These are phyloP conservation scores for Nudaria mundana DNA, from an alignment of 2,888 invertebrate species.

Conservation along the genomic window DNA sequence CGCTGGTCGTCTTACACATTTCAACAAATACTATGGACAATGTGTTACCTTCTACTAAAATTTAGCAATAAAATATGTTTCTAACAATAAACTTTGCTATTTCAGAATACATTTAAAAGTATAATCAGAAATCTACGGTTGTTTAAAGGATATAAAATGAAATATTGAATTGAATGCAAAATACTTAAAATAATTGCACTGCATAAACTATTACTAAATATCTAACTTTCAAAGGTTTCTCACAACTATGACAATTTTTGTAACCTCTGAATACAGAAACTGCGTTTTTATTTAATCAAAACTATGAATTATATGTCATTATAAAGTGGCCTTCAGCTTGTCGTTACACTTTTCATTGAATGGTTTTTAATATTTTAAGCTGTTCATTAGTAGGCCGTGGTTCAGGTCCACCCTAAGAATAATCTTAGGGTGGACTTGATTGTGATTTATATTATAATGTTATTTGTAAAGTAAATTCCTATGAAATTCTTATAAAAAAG, in stretches of 20 bases:
- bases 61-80: constrained; percentile 1
- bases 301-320: neutral
- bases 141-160: neutral
- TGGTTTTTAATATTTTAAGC: too few relatives aligned
- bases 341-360: neutral
- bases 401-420: too few relatives aligned
- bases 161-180: neutral
- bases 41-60: constrained; percentile 1
- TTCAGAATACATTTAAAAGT: constrained; percentile 1
- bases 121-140: neutral
- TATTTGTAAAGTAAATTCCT: neutral
- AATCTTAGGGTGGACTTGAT: too few relatives aligned
- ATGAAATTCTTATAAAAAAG: constrained; percentile 3
- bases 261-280: neutral
- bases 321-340: neutral
- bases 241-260: too few relatives aligned
- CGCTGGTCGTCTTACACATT: constrained; percentile 21
- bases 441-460: too few relatives aligned
- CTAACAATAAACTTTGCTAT: neutral
- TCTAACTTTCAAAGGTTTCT: too few relatives aligned
- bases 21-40: constrained; percentile 1
- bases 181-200: neutral
- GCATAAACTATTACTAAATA: too few relatives aligned
- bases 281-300: neutral
- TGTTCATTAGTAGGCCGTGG: neutral